Evolutionary conservation across 2,113 vertebrate genomes (phyloP).

Genomic region (Phaethornis superciliosus): DNA sequence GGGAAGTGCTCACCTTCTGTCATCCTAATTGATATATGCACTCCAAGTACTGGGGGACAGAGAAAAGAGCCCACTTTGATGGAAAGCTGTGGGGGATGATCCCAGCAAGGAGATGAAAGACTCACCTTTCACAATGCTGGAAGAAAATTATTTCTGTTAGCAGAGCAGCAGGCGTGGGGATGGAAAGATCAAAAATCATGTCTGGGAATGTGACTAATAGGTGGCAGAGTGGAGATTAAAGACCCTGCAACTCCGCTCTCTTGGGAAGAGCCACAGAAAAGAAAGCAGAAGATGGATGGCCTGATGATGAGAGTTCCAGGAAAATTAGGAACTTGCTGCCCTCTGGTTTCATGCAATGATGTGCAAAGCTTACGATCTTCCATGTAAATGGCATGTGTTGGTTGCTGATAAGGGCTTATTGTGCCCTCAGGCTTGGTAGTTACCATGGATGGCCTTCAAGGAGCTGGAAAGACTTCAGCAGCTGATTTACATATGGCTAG

Average conservation of each 20-base stretch:
- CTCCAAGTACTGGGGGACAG: fast-evolving
- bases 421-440: background rate
- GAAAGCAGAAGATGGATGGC: background rate
- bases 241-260: background rate
- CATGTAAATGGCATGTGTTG: fast-evolving
- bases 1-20: background rate
- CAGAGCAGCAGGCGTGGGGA: background rate
- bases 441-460: background rate
- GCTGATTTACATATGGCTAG: background rate
- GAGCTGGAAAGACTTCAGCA: background rate
- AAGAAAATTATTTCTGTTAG: background rate
- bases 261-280: background rate
- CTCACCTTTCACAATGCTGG: background rate
- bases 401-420: background rate
- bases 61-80: background rate
- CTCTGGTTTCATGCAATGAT: background rate
- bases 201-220: background rate
- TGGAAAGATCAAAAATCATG: background rate
- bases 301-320: background rate
- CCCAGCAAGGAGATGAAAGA: background rate
- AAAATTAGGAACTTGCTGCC: background rate
- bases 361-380: background rate
- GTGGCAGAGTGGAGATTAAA: background rate
- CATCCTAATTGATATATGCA: background rate
- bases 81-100: background rate